A percentile compares a stretch with the other conserved stretches of the same genome.
These are phyloP conservation scores for Diloba caeruleocephala DNA, from an alignment of 2,888 invertebrate species.

Conservation along the genomic window DNA sequence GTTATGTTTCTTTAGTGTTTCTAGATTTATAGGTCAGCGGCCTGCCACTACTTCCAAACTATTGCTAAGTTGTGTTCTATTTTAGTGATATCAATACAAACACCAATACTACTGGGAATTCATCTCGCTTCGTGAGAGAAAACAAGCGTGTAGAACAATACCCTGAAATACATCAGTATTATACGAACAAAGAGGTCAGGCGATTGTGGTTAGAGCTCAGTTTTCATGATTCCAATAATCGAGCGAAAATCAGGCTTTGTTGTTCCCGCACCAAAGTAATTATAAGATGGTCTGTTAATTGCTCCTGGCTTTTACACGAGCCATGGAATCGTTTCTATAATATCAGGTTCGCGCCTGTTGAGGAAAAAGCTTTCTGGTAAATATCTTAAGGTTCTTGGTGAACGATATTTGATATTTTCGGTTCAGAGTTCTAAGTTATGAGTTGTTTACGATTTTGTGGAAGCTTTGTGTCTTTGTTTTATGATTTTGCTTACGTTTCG, in stretches of 20 bases:
- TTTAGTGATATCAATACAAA: constrained; percentile 27
- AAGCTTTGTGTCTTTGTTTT: constrained; percentile 9
- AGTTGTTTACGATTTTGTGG: constrained; percentile 18
- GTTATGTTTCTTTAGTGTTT: constrained; percentile 17
- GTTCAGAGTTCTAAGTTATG: constrained; percentile 9
- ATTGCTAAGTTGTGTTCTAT: constrained; percentile 16
- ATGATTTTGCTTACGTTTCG: constrained; percentile 2
- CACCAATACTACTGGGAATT: constrained; percentile 22
- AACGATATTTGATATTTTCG: constrained; percentile 23
- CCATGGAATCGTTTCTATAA: constrained; percentile 2
- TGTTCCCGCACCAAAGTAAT: constrained; percentile 17
- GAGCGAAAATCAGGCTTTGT: constrained; percentile 4
- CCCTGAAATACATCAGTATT: constrained; percentile 21
- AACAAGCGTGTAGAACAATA: constrained; percentile 12
- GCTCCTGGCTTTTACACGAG: constrained; percentile 1
- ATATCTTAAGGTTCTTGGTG: constrained; percentile 5
- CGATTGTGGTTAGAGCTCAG: background rate
- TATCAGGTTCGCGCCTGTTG: constrained; percentile 13
- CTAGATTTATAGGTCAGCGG: constrained; percentile 21
- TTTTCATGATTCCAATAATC: constrained; percentile 18
- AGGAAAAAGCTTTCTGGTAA: constrained; percentile 10
- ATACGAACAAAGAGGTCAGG: constrained; percentile 9
- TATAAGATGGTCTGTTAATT: constrained; percentile 19
- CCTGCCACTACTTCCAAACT: constrained; percentile 16
- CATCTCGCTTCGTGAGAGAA: constrained; percentile 9